Percentiles rank a stretch among this genome's conserved stretches.
Evolutionary conservation across 1,140 invertebrate species (phyloP).

Genomic region (Galendromus occidentalis): DNA sequence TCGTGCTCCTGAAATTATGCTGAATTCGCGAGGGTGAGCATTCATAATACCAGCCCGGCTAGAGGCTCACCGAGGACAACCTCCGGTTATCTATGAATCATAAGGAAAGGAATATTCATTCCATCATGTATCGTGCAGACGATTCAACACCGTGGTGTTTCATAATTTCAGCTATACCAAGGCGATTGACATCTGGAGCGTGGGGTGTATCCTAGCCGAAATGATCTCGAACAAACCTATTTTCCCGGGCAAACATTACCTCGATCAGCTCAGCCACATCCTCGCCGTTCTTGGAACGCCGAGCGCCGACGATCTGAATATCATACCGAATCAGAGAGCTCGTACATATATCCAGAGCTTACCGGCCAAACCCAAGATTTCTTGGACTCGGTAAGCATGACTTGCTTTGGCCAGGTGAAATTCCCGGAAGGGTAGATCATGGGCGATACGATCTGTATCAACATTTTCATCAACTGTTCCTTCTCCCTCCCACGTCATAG

Average conservation of each 20-base stretch:
- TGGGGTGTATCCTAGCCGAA: slow-evolving; percentile 95
- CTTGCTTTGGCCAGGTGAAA: not conserved
- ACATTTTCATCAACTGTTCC: no score
- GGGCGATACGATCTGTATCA: no score
- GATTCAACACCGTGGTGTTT: no score
- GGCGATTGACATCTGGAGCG: slow-evolving; percentile 89
- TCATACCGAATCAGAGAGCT: slow-evolving; percentile 98
- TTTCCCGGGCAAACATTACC: slow-evolving; percentile 95
- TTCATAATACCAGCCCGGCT: not conserved
- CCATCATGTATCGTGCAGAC: no score
- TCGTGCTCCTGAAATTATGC: slow-evolving; percentile 94
- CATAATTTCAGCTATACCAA: slow-evolving; percentile 15
- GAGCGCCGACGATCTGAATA: slow-evolving; percentile 81
- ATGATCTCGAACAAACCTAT: slow-evolving; percentile 96
- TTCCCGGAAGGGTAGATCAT: no score
- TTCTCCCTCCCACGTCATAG: slow-evolving; percentile 25
- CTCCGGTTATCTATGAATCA: not conserved
- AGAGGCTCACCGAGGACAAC: slow-evolving; percentile 4
- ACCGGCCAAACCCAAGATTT: slow-evolving; percentile 87
- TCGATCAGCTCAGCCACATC: slow-evolving; percentile 98
- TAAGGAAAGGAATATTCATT: no score
- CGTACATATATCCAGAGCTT: slow-evolving; percentile 89
- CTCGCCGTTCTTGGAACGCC: slow-evolving; percentile 89
- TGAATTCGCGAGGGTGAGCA: slow-evolving; percentile 70
- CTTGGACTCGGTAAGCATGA: slow-evolving; percentile 43